Conservation (phyloP, 2,888 invertebrate genomes). For the Yponomeuta sedellus region DNA sequence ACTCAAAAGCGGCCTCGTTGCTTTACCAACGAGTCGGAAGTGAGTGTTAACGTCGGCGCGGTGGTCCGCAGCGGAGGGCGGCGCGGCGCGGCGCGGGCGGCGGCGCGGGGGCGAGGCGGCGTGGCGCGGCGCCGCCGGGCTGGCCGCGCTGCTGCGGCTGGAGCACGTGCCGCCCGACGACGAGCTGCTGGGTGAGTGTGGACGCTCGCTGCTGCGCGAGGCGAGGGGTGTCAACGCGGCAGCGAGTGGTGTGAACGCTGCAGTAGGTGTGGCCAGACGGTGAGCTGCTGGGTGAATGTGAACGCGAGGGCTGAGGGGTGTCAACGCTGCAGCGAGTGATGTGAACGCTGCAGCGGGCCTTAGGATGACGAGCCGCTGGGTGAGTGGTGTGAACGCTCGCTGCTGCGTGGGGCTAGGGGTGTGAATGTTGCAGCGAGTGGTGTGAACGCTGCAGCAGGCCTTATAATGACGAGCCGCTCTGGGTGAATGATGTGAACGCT, state of each 20-base stretch:
- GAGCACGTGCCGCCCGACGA: conserved; percentile 94
- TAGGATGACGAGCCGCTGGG: too few species aligned
- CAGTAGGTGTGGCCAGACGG: conserved; percentile 93
- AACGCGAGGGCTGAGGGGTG: background rate
- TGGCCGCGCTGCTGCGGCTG: conserved; percentile 89
- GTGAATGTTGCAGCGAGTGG: too few species aligned
- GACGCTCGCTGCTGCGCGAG: background rate
- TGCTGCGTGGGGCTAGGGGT: too few species aligned
- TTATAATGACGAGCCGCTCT: conserved; percentile 83
- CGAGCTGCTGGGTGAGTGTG: conserved; percentile 79
- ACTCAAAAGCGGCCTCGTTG: too few species aligned
- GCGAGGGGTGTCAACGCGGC: background rate
- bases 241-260: background rate
- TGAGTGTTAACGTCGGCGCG: too few species aligned
- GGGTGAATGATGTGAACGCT: too few species aligned
- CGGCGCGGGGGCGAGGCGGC: conserved; percentile 86
- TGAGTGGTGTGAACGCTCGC: too few species aligned
- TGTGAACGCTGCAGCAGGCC: conserved; percentile 58
- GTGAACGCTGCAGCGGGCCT: too few species aligned
- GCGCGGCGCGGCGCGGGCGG: conserved; percentile 85
- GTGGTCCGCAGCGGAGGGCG: background rate
- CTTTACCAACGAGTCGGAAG: too few species aligned
- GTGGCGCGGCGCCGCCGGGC: conserved; percentile 68
- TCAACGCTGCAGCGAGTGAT: conserved; percentile 66
- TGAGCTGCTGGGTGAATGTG: conserved; percentile 80